phyloP scores from a whole-genome alignment of 2,888 invertebrate genomes.

The Melangyna quadrimaculata region DNA sequence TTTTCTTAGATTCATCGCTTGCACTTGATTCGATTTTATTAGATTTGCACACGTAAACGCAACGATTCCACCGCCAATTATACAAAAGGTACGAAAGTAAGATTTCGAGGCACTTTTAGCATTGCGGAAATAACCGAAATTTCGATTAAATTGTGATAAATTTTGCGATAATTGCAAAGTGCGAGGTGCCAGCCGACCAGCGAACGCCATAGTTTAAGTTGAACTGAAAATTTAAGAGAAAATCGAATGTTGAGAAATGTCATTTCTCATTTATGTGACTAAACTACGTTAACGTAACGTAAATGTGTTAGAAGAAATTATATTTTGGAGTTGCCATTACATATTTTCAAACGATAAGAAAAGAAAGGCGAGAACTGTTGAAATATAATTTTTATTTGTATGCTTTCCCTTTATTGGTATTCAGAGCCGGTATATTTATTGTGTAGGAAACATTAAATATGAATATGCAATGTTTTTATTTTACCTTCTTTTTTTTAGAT shows the following conservation, averaged over 20 bases:
- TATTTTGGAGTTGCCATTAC: slow-evolving; percentile 32
- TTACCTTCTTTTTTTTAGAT: too few relatives aligned
- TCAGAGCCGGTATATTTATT: too few relatives aligned
- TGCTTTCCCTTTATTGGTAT: too few relatives aligned
- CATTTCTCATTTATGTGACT: slow-evolving; percentile 12
- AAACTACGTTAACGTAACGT: too few relatives aligned
- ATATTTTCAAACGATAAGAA: neutral
- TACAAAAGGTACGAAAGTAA: slow-evolving; percentile 74
- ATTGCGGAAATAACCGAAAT: slow-evolving; percentile 74
- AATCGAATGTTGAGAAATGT: slow-evolving; percentile 13
- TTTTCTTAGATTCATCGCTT: slow-evolving; percentile 82
- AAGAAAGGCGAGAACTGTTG: too few relatives aligned
- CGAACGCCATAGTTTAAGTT: slow-evolving; percentile 77
- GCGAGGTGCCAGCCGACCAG: slow-evolving; percentile 74
- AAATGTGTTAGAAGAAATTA: neutral
- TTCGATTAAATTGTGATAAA: slow-evolving; percentile 75
- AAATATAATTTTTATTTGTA: too few relatives aligned
- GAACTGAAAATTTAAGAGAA: slow-evolving; percentile 70
- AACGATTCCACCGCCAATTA: slow-evolving; percentile 81
- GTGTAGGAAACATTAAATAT: too few relatives aligned
- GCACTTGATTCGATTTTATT: slow-evolving; percentile 79
- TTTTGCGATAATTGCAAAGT: slow-evolving; percentile 73
- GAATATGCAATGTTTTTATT: too few relatives aligned
- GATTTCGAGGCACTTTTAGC: slow-evolving; percentile 72
- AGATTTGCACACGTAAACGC: slow-evolving; percentile 81